Evolutionary conservation across 2,797 vertebrate species (phyloP).

Genomic region (Saxicola maurus): DNA sequence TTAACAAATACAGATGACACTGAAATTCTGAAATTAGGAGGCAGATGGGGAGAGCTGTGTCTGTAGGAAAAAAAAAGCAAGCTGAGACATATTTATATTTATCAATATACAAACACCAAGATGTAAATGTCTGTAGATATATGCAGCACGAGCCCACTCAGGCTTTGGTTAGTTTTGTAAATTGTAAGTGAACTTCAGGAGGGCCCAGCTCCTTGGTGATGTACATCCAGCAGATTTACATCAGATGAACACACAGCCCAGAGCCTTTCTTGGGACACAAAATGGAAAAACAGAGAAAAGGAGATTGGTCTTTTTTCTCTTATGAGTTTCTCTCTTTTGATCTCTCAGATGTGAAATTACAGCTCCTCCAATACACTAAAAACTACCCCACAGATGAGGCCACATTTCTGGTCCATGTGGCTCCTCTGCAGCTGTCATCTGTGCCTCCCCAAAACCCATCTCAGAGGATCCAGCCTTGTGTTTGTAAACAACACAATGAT

Average conservation of each 20-base stretch:
- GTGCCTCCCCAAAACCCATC: background rate
- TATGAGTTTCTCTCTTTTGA: background rate
- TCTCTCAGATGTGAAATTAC: background rate
- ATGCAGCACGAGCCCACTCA: background rate
- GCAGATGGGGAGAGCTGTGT: background rate
- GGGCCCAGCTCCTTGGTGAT: background rate
- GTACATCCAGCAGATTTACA: background rate
- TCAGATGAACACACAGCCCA: background rate
- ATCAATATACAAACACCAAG: background rate
- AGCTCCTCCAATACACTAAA: background rate
- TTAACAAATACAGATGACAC: background rate
- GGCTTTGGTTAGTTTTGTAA: background rate
- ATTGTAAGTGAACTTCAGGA: background rate
- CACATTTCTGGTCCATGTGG: background rate
- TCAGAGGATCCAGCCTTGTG: background rate
- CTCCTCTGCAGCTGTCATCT: background rate
- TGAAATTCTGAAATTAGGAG: slow-evolving; percentile 24
- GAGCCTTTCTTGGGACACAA: background rate
- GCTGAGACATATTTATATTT: rapidly evolving
- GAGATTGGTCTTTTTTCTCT: background rate
- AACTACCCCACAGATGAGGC: background rate
- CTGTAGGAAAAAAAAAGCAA: background rate
- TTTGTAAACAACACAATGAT: slow-evolving; percentile 52
- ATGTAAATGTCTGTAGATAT: background rate
- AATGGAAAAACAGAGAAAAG: background rate